A percentile compares a stretch with the other conserved stretches of the same genome.
Conservation (phyloP, 1,140 invertebrate species). For the Phortica variegata region DNA sequence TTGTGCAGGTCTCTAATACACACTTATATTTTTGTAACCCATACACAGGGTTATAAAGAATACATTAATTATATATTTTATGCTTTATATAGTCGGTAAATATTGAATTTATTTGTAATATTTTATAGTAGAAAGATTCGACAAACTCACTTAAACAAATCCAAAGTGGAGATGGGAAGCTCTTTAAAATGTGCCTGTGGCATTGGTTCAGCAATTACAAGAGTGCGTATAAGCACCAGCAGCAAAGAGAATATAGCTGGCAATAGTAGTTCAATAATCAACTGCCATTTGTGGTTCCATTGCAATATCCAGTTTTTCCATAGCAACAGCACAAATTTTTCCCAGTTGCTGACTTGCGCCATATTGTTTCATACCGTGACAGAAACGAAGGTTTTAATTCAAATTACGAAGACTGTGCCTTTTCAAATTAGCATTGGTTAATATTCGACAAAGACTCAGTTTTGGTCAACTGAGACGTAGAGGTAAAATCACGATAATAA, state of each 20-base stretch:
- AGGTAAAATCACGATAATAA: no score
- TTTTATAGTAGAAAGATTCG: no score
- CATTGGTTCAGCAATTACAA: constrained; percentile 58
- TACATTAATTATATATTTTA: not conserved
- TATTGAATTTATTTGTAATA: no score
- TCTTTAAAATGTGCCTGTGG: not conserved
- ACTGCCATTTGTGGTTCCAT: constrained; percentile 71
- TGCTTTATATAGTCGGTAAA: no score
- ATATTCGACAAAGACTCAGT: no score
- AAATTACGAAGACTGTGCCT: no score
- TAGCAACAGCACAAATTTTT: constrained; percentile 69
- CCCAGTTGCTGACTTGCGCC: constrained; percentile 48
- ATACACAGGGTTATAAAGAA: not conserved
- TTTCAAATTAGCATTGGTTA: no score
- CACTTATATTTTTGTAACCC: no score
- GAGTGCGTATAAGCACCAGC: constrained; percentile 65
- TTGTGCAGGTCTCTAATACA: no score
- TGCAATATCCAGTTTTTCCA: constrained; percentile 86
- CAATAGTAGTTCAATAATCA: constrained; percentile 68
- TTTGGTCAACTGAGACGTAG: no score
- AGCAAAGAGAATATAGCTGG: constrained; percentile 72
- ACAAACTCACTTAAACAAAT: constrained; percentile 33
- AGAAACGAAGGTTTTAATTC: no score
- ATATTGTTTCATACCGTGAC: no score
- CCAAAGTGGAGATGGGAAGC: constrained; percentile 19